Percentiles rank a stretch among this genome's conserved stretches.
Evolutionary conservation across 2,888 invertebrate species (phyloP).

Genomic region (Criorhina ranunculi): DNA sequence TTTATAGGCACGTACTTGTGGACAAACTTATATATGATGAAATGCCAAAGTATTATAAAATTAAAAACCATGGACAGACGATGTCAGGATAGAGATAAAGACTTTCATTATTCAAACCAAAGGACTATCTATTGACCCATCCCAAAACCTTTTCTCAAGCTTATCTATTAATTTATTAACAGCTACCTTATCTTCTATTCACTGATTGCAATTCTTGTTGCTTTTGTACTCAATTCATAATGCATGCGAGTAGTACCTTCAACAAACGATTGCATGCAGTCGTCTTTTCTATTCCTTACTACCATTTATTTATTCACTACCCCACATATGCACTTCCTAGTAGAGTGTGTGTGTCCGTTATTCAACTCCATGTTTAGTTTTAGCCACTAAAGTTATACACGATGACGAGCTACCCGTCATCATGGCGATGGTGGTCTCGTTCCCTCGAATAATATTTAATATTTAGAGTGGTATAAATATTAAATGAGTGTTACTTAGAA

Average conservation of each 20-base stretch:
- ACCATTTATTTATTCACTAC: slow-evolving; percentile 54
- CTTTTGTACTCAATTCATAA: slow-evolving; percentile 19
- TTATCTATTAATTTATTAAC: slow-evolving; percentile 25
- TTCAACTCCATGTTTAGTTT: slow-evolving; percentile 56
- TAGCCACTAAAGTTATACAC: slow-evolving; percentile 46
- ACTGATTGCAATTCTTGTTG: slow-evolving; percentile 14
- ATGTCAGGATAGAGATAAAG: too few species aligned
- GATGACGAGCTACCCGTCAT: slow-evolving; percentile 15
- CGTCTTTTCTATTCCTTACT: slow-evolving; percentile 42
- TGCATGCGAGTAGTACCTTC: slow-evolving; percentile 15
- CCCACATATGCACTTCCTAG: slow-evolving; percentile 34
- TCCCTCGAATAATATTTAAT: slow-evolving; percentile 84
- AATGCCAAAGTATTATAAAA: too few species aligned
- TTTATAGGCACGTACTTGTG: too few species aligned
- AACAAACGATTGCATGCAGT: slow-evolving; percentile 45
- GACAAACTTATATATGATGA: too few species aligned
- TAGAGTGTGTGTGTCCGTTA: slow-evolving; percentile 3
- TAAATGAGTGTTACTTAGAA: slow-evolving; percentile 85
- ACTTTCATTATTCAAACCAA: too few species aligned
- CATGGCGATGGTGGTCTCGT: slow-evolving; percentile 53
- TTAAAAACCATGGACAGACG: too few species aligned
- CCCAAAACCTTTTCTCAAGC: neutral
- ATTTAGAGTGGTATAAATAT: slow-evolving; percentile 85
- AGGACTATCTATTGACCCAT: too few species aligned
- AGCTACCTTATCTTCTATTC: slow-evolving; percentile 11